Base-by-base conservation (phyloP, 2,888 invertebrate species). In the Ceramica pisi region DNA sequence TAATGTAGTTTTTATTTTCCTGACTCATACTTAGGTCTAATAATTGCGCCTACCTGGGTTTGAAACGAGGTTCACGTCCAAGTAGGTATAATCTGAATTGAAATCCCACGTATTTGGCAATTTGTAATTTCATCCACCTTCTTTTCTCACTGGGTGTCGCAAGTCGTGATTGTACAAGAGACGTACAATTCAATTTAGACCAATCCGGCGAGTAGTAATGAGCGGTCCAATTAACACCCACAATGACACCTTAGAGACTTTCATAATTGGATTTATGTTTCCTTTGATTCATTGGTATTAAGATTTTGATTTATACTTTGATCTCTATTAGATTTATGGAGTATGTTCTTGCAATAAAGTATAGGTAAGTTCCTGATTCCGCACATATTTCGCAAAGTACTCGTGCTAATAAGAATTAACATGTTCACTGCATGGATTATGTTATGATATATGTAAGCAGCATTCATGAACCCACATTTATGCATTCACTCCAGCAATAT, bases 101-200 rank as follows among this genome's bases (percentile, higher is more conserved):
- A 71, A 78, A 86, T 81, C 75, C 71, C 81, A 87, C 81, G 70
- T 78, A 85, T 83, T 83, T 81, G 81, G 78, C 61, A 70, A 84
- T 80, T 82, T 78, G 86, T 53, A 80, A 82, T 80, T 85, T 81
- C 67, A 72, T 75, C 75, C 66, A 71, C 76, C 80, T 77, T 79
- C 75, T 81, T 80, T 76, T 82, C 74, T 72, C 75, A 82, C 62
- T 53, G 51, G 35, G 19, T 86, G 82, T 81, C 53, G 84, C 76
- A 84, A 85, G 60, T 62, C n/a, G 62, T 67, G 77, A 80, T 81
- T 81, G 82, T 78, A 80, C 81, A 75, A 81, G 75, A 73, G 69
- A 79, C 60, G 67, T 74, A 71, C 70, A 80, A 76, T 83, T 75
- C 50, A 73, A 64, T 76, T 78, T 74, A 80, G 74, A 75, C 67